These are phyloP conservation scores for Ploceus nigricollis DNA, from an alignment of 2,113 vertebrate species.

Conservation along the genomic window DNA sequence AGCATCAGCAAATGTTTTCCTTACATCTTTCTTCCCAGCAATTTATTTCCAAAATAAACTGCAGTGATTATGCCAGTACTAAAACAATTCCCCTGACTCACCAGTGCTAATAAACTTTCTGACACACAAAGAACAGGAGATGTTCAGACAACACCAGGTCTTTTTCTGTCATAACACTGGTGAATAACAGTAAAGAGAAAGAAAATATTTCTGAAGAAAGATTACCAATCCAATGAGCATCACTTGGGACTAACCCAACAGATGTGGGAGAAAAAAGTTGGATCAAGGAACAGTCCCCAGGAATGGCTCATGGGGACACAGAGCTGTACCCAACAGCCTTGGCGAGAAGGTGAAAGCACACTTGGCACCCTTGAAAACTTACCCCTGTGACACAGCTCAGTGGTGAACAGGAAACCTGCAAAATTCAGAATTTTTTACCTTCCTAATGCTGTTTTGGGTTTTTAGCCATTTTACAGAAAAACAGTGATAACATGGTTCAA, in stretches of 20 bases:
- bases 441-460: not conserved
- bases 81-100: not conserved
- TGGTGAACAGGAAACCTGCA: not conserved
- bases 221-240: not conserved
- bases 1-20: not conserved
- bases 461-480: not conserved
- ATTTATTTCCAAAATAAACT: slow-evolving; percentile 16
- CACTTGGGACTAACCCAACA: not conserved
- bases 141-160: not conserved
- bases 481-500: not conserved
- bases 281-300: not conserved
- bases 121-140: not conserved
- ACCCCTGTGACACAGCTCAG: not conserved
- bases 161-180: not conserved
- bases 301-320: rapidly evolving
- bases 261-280: not conserved
- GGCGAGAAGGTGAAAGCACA: not conserved
- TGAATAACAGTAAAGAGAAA: not conserved
- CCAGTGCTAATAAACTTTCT: not conserved
- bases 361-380: not conserved
- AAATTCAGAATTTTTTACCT: not conserved
- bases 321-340: not conserved
- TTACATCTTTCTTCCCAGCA: not conserved
- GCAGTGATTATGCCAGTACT: not conserved
- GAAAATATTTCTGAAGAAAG: not conserved